phyloP scores from a whole-genome alignment of 2,888 invertebrate genomes.

The Caenorhabditis panamensis region DNA sequence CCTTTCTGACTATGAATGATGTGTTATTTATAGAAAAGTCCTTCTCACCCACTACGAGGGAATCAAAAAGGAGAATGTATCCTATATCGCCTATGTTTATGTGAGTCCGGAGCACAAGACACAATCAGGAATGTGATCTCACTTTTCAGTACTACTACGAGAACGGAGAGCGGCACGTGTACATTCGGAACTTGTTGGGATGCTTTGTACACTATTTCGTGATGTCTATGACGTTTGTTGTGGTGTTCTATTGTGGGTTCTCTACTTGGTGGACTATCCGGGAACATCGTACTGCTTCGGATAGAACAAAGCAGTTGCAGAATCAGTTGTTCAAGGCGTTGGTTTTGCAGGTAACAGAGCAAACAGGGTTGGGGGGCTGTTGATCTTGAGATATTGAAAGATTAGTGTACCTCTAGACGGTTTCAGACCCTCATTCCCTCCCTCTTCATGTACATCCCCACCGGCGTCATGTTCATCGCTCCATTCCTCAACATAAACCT shows the following conservation, averaged over 20 bases:
- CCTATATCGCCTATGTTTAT: slow-evolving; percentile 56
- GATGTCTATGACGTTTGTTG: slow-evolving; percentile 45
- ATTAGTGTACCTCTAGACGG: not conserved
- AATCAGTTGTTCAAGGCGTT: slow-evolving; percentile 53
- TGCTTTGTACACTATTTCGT: slow-evolving; percentile 56
- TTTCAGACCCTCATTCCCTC: slow-evolving; percentile 54
- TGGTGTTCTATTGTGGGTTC: slow-evolving; percentile 49
- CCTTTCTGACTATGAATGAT: not conserved
- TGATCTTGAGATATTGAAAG: no score
- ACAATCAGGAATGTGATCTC: not conserved
- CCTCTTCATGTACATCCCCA: slow-evolving; percentile 61
- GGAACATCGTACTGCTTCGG: slow-evolving; percentile 33
- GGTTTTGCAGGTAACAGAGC: slow-evolving; percentile 34
- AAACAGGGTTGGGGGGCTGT: not conserved
- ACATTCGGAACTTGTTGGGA: slow-evolving; percentile 45
- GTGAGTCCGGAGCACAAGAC: not conserved
- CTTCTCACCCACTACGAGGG: slow-evolving; percentile 43
- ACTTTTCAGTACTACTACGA: slow-evolving; percentile 44
- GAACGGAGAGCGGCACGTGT: slow-evolving; percentile 22
- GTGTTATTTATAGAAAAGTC: slow-evolving; percentile 22
- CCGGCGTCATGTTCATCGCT: slow-evolving; percentile 57
- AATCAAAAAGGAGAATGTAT: slow-evolving; percentile 45
- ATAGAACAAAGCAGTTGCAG: slow-evolving; percentile 45
- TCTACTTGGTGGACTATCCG: slow-evolving; percentile 38
- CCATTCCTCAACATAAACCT: slow-evolving; percentile 56